Base-by-base conservation (phyloP, 2,797 vertebrate genomes). In the Ceyx erithaca region DNA sequence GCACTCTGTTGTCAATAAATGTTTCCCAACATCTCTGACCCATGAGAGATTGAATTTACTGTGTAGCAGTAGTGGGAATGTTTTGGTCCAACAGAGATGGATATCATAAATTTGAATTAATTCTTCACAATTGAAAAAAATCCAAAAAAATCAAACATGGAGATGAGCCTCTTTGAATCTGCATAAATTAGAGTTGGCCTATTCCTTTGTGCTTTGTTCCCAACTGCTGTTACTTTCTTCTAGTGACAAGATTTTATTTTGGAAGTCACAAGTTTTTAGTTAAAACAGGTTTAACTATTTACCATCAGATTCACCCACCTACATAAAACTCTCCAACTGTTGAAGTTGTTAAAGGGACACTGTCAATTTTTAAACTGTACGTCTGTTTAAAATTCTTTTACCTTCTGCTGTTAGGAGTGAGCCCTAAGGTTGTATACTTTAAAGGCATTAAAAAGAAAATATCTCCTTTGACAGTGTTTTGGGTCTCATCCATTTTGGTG, bases 201-300 rank as follows among this genome's bases (percentile, higher is more conserved):
- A 2, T 35, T 77, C 70, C 33, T 94, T 62, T 90, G 51, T 88
- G 71, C 41, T 79, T 83, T 92, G 57, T 59, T 87, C 73, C 70
- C 69, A 76, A 6, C 26, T 55, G 23, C 68, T 69, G 19, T n/a
- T 87, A 8, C 14, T 83, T 89, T 79, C 43, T 80, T 70, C 57
- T 31, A 22, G 33, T 61, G 25, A 45, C 26, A 90, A n/a, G 57
- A 64, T 62, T 88, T 90, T 93, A 86, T 95, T 93, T 94, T 84
- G 61, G 71, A 92, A 92, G 54, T 83, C 88, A 93, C 64, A 93
- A 85, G 54, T 77, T 80, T 69, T 82, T 77, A 55, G 41, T 77
- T 86, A 88, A 80, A 93, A 87, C 43, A 85, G 66, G 25, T 92
- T 95, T 96, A 96, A 95, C 93, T 92, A 37, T 94, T 96, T 93